Conservation (phyloP, 2,888 invertebrate genomes). For the Hybos culiciformis region DNA sequence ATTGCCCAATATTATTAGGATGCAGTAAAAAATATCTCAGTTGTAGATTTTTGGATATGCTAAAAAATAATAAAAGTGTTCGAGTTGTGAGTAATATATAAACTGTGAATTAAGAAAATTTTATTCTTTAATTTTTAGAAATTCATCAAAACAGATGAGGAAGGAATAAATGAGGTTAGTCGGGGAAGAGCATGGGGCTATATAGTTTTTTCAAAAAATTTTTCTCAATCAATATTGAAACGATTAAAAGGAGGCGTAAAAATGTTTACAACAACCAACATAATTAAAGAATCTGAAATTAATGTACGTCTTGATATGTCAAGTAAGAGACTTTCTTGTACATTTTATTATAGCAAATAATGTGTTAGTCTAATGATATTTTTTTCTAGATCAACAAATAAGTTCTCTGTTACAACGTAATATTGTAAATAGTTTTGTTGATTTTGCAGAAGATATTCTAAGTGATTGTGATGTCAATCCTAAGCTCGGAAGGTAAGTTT, state of each 20-base stretch:
- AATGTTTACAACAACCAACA: slow-evolving; percentile 42
- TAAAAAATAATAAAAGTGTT: slow-evolving; percentile 53
- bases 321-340: slow-evolving; percentile 46
- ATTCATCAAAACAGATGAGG: slow-evolving; percentile 41
- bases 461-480: slow-evolving; percentile 49
- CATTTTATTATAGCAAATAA: not conserved
- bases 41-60: slow-evolving; percentile 59
- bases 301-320: slow-evolving; percentile 68
- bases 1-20: slow-evolving; percentile 37
- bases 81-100: slow-evolving; percentile 39
- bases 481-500: slow-evolving; percentile 41
- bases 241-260: slow-evolving; percentile 44
- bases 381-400: slow-evolving; percentile 71
- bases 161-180: slow-evolving; percentile 51
- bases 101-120: not conserved
- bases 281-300: slow-evolving; percentile 50
- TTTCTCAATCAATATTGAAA: slow-evolving; percentile 50
- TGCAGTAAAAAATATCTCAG: slow-evolving; percentile 57
- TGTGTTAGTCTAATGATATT: slow-evolving; percentile 3
- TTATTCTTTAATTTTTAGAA: slow-evolving; percentile 29
- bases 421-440: slow-evolving; percentile 55
- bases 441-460: slow-evolving; percentile 52
- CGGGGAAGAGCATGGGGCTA: slow-evolving; percentile 65
- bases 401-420: slow-evolving; percentile 63
- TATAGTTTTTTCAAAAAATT: slow-evolving; percentile 60